phyloP scores from a whole-genome alignment of 2,888 invertebrate species.

The Drosophila nr. perissopoda region DNA sequence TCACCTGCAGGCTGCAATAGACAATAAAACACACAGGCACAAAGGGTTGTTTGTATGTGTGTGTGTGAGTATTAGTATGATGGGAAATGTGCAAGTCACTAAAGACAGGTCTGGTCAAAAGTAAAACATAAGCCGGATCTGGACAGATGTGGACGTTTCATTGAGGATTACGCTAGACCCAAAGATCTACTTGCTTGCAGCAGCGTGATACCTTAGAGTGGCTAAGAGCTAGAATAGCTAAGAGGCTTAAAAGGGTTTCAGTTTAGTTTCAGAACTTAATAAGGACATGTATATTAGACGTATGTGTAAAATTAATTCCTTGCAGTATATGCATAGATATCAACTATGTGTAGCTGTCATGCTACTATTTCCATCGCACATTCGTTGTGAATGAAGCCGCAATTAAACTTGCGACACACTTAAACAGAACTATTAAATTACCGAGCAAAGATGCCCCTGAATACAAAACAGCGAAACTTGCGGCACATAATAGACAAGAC shows the following conservation, averaged over 20 bases:
- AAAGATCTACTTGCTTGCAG: constrained; percentile 42
- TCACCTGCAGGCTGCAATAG: constrained; percentile 47
- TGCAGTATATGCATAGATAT: constrained; percentile 1
- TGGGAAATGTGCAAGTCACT: constrained; percentile 34
- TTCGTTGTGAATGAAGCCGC: constrained; percentile 3
- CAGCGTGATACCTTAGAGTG: constrained; percentile 7
- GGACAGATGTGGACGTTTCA: constrained; percentile 33
- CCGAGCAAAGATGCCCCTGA: constrained; percentile 30
- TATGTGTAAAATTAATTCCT: not conserved
- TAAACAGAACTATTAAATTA: constrained; percentile 14
- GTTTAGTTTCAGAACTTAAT: not conserved
- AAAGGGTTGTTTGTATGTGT: constrained; percentile 27
- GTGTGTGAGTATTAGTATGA: constrained; percentile 2
- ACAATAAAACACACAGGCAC: constrained; percentile 42
- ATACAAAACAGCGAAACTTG: constrained; percentile 43
- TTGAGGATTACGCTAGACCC: constrained; percentile 50
- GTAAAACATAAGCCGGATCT: constrained; percentile 48
- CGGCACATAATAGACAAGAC: not conserved
- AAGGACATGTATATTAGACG: not conserved
- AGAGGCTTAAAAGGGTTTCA: constrained; percentile 22
- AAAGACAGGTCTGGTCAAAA: constrained; percentile 48
- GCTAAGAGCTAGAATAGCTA: not conserved
- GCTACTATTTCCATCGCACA: not conserved
- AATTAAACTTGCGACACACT: constrained; percentile 31
- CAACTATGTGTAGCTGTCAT: constrained; percentile 6